Evolutionary conservation across 2,797 vertebrate species (phyloP).

Genomic region (Pseudochirops cupreus): DNA sequence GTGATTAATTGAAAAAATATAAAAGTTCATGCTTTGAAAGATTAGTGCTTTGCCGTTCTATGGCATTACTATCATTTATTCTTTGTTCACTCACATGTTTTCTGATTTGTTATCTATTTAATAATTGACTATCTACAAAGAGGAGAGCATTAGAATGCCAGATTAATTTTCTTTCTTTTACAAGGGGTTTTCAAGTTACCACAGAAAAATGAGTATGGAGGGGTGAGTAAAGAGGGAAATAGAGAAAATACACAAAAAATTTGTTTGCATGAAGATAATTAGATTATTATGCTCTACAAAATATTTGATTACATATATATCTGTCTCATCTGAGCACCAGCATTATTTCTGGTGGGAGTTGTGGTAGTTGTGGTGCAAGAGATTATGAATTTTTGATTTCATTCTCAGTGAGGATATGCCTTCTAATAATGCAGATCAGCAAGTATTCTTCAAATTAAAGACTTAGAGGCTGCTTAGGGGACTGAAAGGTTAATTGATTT

Average conservation of each 20-base stretch:
- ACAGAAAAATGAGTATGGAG: background rate
- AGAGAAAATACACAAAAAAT: conserved; percentile 6
- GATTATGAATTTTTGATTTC: background rate
- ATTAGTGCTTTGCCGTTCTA: background rate
- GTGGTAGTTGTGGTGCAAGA: background rate
- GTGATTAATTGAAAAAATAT: background rate
- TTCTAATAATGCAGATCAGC: background rate
- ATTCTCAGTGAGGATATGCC: background rate
- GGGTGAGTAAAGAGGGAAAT: background rate
- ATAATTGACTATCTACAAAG: background rate
- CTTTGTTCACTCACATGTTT: conserved; percentile 11
- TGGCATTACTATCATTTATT: conserved; percentile 1
- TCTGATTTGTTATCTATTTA: conserved; percentile 1
- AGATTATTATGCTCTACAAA: background rate
- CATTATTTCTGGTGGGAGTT: background rate
- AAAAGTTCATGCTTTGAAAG: background rate
- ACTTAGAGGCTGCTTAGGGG: background rate
- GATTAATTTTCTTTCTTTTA: conserved; percentile 26
- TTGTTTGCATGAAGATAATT: background rate
- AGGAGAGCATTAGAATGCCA: background rate
- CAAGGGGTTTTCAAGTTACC: background rate
- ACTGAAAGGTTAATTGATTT: background rate
- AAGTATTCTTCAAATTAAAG: background rate
- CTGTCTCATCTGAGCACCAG: background rate
- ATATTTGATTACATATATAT: background rate